These are phyloP conservation scores for Drosophila melanica DNA, from an alignment of 1,140 invertebrate species.

Conservation along the genomic window DNA sequence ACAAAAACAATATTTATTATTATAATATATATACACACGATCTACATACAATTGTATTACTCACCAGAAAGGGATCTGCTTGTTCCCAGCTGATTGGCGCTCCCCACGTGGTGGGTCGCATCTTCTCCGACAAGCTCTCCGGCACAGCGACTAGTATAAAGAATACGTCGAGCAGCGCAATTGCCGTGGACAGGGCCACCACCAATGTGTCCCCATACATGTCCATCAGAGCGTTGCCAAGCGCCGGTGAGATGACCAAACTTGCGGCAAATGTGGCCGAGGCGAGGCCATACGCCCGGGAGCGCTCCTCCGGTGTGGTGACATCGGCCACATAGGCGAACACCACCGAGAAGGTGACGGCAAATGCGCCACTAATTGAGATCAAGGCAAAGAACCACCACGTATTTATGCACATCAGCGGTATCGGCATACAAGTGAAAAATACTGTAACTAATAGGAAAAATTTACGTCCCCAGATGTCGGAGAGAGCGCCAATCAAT, in stretches of 20 bases:
- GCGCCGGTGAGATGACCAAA: constrained; percentile 97
- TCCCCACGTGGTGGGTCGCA: constrained; percentile 90
- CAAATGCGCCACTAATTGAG: constrained; percentile 98
- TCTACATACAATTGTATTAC: constrained; percentile 28
- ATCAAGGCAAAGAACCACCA: constrained; percentile 99
- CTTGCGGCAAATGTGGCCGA: constrained; percentile 99
- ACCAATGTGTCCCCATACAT: constrained; percentile 96
- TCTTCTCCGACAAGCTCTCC: constrained; percentile 98
- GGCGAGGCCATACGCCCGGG: constrained; percentile 97
- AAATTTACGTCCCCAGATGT: constrained; percentile 99
- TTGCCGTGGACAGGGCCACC: constrained; percentile 97
- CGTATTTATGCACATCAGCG: constrained; percentile 99
- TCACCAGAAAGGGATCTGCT: constrained; percentile 97
- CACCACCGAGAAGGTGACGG: constrained; percentile 99
- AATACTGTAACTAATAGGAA: constrained; percentile 99
- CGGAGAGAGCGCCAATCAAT: constrained; percentile 97
- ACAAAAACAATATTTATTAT: not conserved
- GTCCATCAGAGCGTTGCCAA: constrained; percentile 96
- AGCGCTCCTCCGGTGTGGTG: constrained; percentile 98
- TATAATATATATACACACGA: not conserved
- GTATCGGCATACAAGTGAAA: constrained; percentile 99
- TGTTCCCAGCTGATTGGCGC: constrained; percentile 97
- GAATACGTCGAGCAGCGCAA: constrained; percentile 98
- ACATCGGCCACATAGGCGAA: constrained; percentile 99
- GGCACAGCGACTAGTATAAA: constrained; percentile 99